Percentiles rank a stretch among this genome's conserved stretches.
phyloP scores from a whole-genome alignment of 2,888 invertebrate species.

The Odontomyia ornata region DNA sequence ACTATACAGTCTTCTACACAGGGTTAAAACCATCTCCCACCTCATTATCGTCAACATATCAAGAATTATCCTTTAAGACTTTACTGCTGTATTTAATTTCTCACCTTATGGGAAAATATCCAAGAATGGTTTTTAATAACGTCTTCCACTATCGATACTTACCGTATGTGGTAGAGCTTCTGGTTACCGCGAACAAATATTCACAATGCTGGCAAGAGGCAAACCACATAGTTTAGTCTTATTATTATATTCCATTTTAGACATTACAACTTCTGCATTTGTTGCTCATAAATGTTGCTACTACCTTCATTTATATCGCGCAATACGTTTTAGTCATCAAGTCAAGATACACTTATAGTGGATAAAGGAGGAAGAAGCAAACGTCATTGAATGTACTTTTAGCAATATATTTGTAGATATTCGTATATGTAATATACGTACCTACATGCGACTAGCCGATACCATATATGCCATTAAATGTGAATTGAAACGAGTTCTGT shows the following conservation, averaged over 20 bases:
- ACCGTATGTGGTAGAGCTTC: neutral
- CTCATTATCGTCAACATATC: neutral
- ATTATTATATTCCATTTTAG: conserved; percentile 37
- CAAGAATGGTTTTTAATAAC: neutral
- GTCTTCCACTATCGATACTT: neutral
- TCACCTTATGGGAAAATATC: conserved; percentile 38
- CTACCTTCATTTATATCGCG: neutral
- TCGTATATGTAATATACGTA: too few relatives aligned
- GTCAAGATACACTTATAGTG: too few relatives aligned
- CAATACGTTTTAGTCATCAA: too few relatives aligned
- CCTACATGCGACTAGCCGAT: neutral
- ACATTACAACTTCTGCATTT: conserved; percentile 1
- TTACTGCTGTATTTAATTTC: neutral
- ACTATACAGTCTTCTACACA: too few relatives aligned
- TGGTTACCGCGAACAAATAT: neutral
- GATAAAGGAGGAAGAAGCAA: too few relatives aligned
- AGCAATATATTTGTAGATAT: neutral
- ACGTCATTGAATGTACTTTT: neutral
- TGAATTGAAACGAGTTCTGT: conserved; percentile 21
- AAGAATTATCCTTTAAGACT: neutral
- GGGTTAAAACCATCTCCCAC: neutral
- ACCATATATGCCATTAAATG: conserved; percentile 11
- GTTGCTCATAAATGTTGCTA: neutral
- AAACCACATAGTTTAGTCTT: conserved; percentile 19
- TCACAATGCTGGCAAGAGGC: neutral